Base-by-base conservation (phyloP, 2,113 vertebrate species). In the Choloepus hoffmanni region DNA sequence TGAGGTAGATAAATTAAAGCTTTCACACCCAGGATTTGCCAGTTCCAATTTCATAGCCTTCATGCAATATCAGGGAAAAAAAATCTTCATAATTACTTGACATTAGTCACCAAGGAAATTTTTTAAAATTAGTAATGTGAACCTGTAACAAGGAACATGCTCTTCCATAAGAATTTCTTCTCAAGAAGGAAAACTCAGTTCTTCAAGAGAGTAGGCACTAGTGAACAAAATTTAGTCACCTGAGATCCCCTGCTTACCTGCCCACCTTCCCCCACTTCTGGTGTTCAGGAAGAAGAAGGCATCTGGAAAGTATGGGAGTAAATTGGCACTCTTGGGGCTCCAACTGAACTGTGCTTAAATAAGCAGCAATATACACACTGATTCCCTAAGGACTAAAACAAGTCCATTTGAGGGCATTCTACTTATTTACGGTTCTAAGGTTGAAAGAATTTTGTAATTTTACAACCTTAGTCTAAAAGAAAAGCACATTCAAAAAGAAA, bases 1-100 rank as follows among this genome's bases (percentile, higher is more conserved):
- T 99, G 99, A 99, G 98, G 98, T 99, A 99, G 99, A 98, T 99
- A 99, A 99, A 97, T 98, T 97, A 98, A 97, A 97, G 96, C 98
- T 98, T 98, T 98, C 97, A 98, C 98, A 98, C 96, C 97, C 98
- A 98, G 98, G 97, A 97, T 97, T 97, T 63, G 98, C 98, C 97
- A 70, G 82, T 78, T 84, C 89, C 83, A 95, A 90, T 45, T 68
- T 97, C 73, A 97, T 94, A 98, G 98, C 97, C 98, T 98, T 98
- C 98, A 98, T 97, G 97, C 89, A 97, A 98, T 78, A 98, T 97
- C 82, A 30, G 2, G 24, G 74, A 21, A 24, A 21, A n/a, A 40
- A 43, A 73, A 67, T 95, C 97, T 98, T 98, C 98, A 97, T 97
- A 87, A 67, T 91, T 92, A 87, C 89, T 89, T 81, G 97, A 97